Evolutionary conservation across 2,797 vertebrate genomes (phyloP).

Genomic region (Silurus lanzhouensis): DNA sequence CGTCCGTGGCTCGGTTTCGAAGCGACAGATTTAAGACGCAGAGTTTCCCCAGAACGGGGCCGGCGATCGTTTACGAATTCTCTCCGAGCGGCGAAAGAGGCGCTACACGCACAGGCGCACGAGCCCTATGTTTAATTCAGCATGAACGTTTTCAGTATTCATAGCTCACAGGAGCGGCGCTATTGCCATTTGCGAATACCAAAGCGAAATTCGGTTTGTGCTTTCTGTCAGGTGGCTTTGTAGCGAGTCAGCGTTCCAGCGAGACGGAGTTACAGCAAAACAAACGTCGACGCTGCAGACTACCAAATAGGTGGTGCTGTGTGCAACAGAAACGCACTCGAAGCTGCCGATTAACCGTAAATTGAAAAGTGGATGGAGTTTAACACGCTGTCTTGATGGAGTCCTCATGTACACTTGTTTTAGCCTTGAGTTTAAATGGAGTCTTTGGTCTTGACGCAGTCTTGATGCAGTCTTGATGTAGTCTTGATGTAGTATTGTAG

Average conservation of each 20-base stretch:
- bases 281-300: neutral
- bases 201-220: neutral
- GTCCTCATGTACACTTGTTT: too few relatives aligned
- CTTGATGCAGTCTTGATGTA: too few relatives aligned
- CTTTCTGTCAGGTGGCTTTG: slow-evolving; percentile 6
- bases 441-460: too few relatives aligned
- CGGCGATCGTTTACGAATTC: neutral
- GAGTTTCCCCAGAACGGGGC: neutral
- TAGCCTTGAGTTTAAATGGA: too few relatives aligned
- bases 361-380: neutral
- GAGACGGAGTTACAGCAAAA: neutral
- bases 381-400: too few relatives aligned
- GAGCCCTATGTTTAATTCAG: slow-evolving; percentile 16
- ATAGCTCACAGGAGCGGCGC: neutral
- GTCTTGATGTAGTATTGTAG: too few relatives aligned
- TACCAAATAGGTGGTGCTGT: neutral
- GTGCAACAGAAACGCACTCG: neutral
- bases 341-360: neutral
- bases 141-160: neutral
- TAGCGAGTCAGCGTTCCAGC: neutral
- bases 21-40: slow-evolving; percentile 12
- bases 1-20: slow-evolving; percentile 6
- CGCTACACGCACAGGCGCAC: too few relatives aligned
- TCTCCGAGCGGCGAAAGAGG: neutral
- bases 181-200: slow-evolving; percentile 3